A percentile compares a stretch with the other conserved stretches of the same genome.
Evolutionary conservation across 2,888 invertebrate species (phyloP).

Genomic region (Agrotis ipsilon): DNA sequence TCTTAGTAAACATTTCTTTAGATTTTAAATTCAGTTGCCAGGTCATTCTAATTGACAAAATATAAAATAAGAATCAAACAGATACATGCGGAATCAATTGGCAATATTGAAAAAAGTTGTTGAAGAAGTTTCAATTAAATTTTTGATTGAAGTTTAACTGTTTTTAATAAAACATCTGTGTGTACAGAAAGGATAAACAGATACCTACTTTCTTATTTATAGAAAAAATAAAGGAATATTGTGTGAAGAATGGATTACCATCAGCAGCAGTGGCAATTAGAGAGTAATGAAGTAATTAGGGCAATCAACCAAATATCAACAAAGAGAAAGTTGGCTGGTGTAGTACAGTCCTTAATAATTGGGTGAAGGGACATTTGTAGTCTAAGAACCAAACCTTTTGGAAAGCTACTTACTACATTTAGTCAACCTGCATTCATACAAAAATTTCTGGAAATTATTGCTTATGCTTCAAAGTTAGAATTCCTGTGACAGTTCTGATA

Average conservation of each 20-base stretch:
- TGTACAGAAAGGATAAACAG: background rate
- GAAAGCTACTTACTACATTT: background rate
- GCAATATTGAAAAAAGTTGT: constrained; percentile 15
- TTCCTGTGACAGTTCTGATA: background rate
- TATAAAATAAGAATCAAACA: constrained; percentile 7
- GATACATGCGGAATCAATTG: constrained; percentile 32
- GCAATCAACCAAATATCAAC: background rate
- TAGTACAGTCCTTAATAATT: background rate
- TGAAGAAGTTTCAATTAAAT: constrained; percentile 25
- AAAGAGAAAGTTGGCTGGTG: background rate
- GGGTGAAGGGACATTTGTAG: background rate
- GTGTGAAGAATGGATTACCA: too few relatives aligned
- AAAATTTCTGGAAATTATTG: background rate
- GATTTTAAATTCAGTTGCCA: background rate
- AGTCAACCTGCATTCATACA: background rate
- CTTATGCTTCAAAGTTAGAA: constrained; percentile 10
- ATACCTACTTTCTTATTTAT: background rate
- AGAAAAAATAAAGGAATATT: background rate
- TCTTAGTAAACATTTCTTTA: background rate
- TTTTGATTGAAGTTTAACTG: constrained; percentile 4
- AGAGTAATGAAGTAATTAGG: background rate
- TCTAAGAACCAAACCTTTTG: background rate
- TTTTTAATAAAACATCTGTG: constrained; percentile 1
- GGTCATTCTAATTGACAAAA: constrained; percentile 17
- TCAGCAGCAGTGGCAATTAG: background rate